phyloP scores from a whole-genome alignment of 2,113 vertebrate species.

The Oriolus oriolus region DNA sequence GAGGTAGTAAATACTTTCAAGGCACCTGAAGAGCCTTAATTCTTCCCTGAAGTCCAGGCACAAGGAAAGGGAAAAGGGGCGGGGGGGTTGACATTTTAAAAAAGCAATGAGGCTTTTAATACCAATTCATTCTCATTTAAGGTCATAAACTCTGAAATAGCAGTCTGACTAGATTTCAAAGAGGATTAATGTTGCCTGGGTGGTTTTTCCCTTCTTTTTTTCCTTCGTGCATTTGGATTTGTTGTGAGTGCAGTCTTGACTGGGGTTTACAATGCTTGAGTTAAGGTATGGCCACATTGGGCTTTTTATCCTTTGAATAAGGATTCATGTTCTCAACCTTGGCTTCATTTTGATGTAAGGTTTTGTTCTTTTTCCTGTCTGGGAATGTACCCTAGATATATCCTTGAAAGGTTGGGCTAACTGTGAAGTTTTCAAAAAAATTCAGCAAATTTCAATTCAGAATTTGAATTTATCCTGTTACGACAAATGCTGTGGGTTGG shows the following conservation, averaged over 20 bases:
- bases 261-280: neutral
- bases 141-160: conserved; percentile 1
- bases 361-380: neutral
- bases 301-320: neutral
- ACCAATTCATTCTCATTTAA: conserved; percentile 2
- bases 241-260: neutral
- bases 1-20: neutral
- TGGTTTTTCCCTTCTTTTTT: neutral
- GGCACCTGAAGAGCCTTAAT: neutral
- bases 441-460: neutral
- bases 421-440: neutral
- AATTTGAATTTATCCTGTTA: neutral
- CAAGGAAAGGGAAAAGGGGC: neutral
- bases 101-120: neutral
- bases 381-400: neutral
- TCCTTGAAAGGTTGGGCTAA: neutral
- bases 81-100: neutral
- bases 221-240: neutral
- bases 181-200: neutral
- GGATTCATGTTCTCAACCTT: neutral
- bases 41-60: neutral
- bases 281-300: neutral
- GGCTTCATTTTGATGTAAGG: neutral
- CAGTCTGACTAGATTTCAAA: neutral
- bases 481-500: neutral